These are phyloP conservation scores for Diadromus collaris DNA, from an alignment of 2,888 invertebrate species.

Conservation along the genomic window DNA sequence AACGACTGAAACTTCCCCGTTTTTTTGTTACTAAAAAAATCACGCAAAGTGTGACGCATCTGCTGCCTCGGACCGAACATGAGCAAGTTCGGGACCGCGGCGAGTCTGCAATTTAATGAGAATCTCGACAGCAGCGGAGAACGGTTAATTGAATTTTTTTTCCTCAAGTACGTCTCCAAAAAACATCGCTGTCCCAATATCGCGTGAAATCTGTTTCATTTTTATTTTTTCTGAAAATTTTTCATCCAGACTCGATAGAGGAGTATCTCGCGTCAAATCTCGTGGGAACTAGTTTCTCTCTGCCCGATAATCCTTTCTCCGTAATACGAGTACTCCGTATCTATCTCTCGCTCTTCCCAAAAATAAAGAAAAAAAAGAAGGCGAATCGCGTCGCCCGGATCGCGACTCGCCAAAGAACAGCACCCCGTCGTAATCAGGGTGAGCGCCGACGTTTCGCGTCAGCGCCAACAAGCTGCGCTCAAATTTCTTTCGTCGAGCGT, in stretches of 20 bases:
- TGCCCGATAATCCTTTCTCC: background rate
- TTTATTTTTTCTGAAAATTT: background rate
- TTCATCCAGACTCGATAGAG: background rate
- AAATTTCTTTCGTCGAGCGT: conserved; percentile 62
- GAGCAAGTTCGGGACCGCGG: background rate
- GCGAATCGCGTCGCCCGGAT: conserved; percentile 52
- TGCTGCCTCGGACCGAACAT: background rate
- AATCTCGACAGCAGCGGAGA: background rate
- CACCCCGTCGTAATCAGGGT: conserved; percentile 61
- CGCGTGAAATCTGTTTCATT: background rate
- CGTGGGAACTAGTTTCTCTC: background rate
- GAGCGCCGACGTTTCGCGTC: conserved; percentile 75
- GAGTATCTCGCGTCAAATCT: conserved; percentile 17
- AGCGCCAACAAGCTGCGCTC: conserved; percentile 75
- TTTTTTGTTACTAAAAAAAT: background rate
- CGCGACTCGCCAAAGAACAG: conserved; percentile 57
- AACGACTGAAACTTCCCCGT: conserved; percentile 12
- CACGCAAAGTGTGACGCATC: background rate
- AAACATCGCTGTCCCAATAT: conserved; percentile 18
- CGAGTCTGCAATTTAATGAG: background rate
- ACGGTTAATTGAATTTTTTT: background rate
- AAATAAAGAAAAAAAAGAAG: conserved; percentile 57
- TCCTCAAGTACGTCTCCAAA: conserved; percentile 9
- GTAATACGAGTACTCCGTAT: background rate
- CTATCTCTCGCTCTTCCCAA: conserved; percentile 41